Conservation (phyloP, 2,797 vertebrate genomes). For the Smutsia temminckii region DNA sequence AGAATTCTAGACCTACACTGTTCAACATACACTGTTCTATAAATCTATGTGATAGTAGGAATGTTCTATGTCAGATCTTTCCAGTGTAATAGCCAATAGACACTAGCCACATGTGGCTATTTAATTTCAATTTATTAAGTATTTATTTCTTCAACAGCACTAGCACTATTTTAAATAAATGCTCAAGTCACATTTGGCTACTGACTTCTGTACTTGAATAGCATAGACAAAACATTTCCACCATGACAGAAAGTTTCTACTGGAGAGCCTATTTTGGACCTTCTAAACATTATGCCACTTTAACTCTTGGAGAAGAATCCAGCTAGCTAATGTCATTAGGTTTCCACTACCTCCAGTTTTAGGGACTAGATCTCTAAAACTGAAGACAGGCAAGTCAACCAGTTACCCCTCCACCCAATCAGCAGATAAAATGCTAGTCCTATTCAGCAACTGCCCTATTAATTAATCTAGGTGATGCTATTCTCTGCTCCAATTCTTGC, state of each 20-base stretch:
- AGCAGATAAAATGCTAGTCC: not conserved
- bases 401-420: not conserved
- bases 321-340: not conserved
- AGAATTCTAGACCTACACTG: not conserved
- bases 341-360: not conserved
- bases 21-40: not conserved
- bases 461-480: not conserved
- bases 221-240: not conserved
- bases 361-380: not conserved
- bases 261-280: not conserved
- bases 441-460: not conserved
- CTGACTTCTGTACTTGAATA: not conserved
- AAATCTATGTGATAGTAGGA: not conserved
- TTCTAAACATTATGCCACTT: not conserved
- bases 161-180: slow-evolving; percentile 10
- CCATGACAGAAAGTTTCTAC: not conserved
- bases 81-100: not conserved
- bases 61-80: not conserved
- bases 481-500: not conserved
- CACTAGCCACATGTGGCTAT: not conserved
- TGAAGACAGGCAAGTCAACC: not conserved
- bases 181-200: not conserved
- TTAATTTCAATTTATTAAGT: not conserved
- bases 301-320: not conserved
- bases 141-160: not conserved